Conservation (phyloP, 2,888 invertebrate genomes). For the Melitaea athalia region DNA sequence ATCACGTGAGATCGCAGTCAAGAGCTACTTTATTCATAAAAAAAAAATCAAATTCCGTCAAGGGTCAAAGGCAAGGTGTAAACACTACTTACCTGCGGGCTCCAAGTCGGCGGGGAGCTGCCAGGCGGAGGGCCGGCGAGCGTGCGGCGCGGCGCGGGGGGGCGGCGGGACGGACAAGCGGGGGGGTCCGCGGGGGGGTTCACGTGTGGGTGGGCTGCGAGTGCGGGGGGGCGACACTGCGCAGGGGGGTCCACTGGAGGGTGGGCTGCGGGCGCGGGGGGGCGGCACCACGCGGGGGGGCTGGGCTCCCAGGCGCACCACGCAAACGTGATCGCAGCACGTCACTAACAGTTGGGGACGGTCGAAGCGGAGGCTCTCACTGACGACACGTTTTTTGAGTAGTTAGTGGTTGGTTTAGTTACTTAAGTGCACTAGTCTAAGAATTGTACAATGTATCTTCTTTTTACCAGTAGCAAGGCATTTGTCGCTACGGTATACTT, state of each 20-base stretch:
- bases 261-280: constrained; percentile 44
- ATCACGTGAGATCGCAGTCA: too few relatives aligned
- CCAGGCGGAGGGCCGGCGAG: constrained; percentile 67
- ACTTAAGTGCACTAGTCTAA: too few relatives aligned
- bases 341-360: constrained; percentile 72
- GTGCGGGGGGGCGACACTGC: constrained; percentile 61
- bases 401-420: too few relatives aligned
- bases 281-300: constrained; percentile 34
- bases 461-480: too few relatives aligned
- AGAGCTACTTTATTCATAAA: too few relatives aligned
- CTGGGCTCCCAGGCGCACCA: constrained; percentile 51
- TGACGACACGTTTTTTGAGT: constrained; percentile 34
- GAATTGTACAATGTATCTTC: too few relatives aligned
- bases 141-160: constrained; percentile 62
- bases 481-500: too few relatives aligned
- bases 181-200: constrained; percentile 64
- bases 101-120: constrained; percentile 56
- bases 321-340: constrained; percentile 81
- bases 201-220: constrained; percentile 57
- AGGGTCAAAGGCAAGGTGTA: too few relatives aligned
- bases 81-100: constrained; percentile 15
- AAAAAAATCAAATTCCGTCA: too few relatives aligned
- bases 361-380: constrained; percentile 59
- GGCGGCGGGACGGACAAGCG: constrained; percentile 60
- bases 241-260: constrained; percentile 59